phyloP scores from a whole-genome alignment of 2,797 vertebrate species.

The Rhinophrynus dorsalis region DNA sequence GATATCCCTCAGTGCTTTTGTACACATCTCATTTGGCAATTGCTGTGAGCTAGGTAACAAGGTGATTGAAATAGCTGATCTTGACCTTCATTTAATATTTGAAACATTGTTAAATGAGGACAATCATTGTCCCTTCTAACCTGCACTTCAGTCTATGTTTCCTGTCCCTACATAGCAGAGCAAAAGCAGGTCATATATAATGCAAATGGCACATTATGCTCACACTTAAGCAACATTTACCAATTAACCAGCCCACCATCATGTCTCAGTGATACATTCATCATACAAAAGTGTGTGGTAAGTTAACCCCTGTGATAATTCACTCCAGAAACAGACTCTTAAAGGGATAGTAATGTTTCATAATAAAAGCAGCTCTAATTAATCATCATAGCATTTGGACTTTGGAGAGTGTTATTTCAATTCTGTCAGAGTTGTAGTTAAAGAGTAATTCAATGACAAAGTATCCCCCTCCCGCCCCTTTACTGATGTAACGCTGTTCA shows the following conservation, averaged over 20 bases:
- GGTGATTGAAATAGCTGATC: background rate
- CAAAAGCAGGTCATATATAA: conserved; percentile 37
- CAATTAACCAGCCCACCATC: conserved; percentile 23
- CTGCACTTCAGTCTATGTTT: background rate
- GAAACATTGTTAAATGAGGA: background rate
- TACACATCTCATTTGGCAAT: background rate
- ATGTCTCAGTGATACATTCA: conserved; percentile 17
- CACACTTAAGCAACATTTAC: conserved; percentile 34
- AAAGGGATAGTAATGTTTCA: no score
- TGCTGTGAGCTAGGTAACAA: background rate
- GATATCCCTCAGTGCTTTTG: background rate
- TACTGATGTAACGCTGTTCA: no score
- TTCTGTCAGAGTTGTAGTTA: no score
- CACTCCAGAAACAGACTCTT: no score
- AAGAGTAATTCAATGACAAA: no score
- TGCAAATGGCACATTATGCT: conserved; percentile 18
- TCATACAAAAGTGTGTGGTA: no score
- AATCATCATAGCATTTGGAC: no score
- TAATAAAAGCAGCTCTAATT: no score
- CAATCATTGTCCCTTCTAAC: background rate
- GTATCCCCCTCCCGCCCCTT: no score
- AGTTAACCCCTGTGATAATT: no score
- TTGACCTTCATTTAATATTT: background rate
- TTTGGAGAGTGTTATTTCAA: no score
- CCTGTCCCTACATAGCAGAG: conserved; percentile 13